A percentile compares a stretch with the other conserved stretches of the same genome.
Evolutionary conservation across 2,797 vertebrate genomes (phyloP).

Genomic region (Calcarius lapponicus): DNA sequence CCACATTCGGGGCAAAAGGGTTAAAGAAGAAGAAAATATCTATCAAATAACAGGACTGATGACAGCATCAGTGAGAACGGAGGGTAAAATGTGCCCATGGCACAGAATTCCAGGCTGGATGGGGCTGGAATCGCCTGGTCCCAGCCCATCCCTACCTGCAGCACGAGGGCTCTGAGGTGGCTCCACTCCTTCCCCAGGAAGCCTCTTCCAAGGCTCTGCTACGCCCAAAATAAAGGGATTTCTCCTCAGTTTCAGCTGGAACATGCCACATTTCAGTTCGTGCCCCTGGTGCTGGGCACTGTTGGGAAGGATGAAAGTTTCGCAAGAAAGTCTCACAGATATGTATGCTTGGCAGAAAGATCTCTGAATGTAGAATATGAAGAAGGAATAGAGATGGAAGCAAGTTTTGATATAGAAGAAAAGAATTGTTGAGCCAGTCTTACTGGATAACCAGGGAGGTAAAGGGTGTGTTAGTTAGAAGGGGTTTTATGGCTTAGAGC

Average conservation of each 20-base stretch:
- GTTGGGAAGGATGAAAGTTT: too few relatives aligned
- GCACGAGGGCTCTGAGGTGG: accelerated
- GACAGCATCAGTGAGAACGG: not conserved
- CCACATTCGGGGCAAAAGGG: not conserved
- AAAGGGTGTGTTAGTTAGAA: too few relatives aligned
- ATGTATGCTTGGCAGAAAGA: too few relatives aligned
- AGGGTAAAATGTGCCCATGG: not conserved
- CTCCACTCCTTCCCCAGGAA: not conserved
- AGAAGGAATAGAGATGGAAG: too few relatives aligned
- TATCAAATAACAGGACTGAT: not conserved
- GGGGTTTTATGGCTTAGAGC: too few relatives aligned
- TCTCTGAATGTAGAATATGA: too few relatives aligned
- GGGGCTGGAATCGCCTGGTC: not conserved
- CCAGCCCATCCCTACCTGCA: not conserved
- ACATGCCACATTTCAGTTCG: accelerated
- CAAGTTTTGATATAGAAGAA: too few relatives aligned
- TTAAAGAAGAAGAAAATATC: conserved; percentile 7
- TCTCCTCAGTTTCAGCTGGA: not conserved
- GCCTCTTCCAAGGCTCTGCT: not conserved
- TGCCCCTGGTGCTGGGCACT: not conserved
- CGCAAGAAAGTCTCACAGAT: too few relatives aligned
- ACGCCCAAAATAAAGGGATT: not conserved
- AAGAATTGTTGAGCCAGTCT: too few relatives aligned
- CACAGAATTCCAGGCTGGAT: not conserved
- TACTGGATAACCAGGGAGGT: too few relatives aligned